A percentile compares a stretch with the other conserved stretches of the same genome.
These are phyloP conservation scores for Chloromyia formosa DNA, from an alignment of 2,888 invertebrate species.

Conservation along the genomic window DNA sequence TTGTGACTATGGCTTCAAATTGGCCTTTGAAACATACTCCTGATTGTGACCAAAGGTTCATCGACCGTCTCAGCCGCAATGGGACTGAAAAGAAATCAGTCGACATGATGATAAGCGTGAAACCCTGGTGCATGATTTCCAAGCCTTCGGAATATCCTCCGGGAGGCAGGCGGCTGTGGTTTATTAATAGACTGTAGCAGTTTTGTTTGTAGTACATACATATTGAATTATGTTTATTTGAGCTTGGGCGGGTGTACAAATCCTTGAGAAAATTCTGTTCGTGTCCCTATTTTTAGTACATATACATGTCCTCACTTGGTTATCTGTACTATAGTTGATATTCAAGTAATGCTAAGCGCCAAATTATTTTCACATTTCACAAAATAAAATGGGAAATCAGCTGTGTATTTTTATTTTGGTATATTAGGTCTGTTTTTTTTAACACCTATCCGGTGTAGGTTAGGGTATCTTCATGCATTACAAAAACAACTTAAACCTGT, in stretches of 20 bases:
- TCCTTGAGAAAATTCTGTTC: slow-evolving; percentile 26
- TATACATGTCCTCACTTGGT: neutral
- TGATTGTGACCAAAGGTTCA: neutral
- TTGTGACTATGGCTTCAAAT: slow-evolving; percentile 13
- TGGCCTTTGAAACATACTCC: slow-evolving; percentile 22
- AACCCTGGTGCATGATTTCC: slow-evolving; percentile 47
- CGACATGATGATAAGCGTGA: slow-evolving; percentile 36
- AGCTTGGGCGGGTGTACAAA: slow-evolving; percentile 11
- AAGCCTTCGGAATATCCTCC: slow-evolving; percentile 41
- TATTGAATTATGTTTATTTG: slow-evolving; percentile 9
- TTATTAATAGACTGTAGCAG: slow-evolving; percentile 36
- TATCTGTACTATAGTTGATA: neutral
- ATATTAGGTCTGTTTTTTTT: no score
- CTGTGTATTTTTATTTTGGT: no score
- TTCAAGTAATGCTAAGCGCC: no score
- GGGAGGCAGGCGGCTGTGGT: slow-evolving; percentile 29
- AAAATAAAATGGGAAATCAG: no score
- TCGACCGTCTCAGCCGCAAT: neutral
- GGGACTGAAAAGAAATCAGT: slow-evolving; percentile 22
- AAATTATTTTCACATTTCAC: no score
- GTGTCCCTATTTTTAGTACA: slow-evolving; percentile 7
- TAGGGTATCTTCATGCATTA: no score
- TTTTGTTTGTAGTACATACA: slow-evolving; percentile 1
- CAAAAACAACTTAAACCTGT: no score
- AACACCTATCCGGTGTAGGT: no score